Base-by-base conservation (phyloP, 2,113 vertebrate species). In the Eonycteris spelaea region DNA sequence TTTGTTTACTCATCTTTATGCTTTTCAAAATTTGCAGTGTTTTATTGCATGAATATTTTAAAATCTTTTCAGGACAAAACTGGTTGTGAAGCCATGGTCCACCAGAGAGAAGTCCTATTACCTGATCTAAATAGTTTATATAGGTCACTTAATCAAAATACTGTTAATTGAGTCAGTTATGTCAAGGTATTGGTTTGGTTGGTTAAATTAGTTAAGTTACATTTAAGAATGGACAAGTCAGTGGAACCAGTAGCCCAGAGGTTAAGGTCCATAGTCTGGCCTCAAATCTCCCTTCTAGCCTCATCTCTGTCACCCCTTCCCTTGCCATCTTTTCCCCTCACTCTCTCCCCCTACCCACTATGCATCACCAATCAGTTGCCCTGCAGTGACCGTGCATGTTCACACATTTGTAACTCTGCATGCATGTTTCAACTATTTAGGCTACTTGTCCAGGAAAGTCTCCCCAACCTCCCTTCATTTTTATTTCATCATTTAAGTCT, bases 11-110 rank as follows among this genome's bases (percentile, higher is more conserved):
- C 53, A 15, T 77, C 28, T 71, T 45, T 48, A 22, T 63, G 43
- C 61, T 82, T 86, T 80, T 90, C 59, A 87, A 22, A 78, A 35
- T 89, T 61, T 43, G 8, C 3, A 26, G 5, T 92, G n/a, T 82
- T 95, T 90, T 45, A 15, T 24, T 55, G 8, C 33, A 57, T 57
- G 28, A 67, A 11, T 91, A n/a, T 83, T 74, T n/a, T 57, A 68
- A 59, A 82, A 30, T 94, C 22, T 65, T 83, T 91, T 71, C 35
- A 83, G 30, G n/a, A 74, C 88, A 88, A 21, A 88, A 45, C 70
- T 35, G 38, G 28, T 78, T 88, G 3, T 53, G 26, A 88, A 85
- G 30, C 30, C 30, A 1, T 61, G 21, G 4, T 59, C n/a, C 33
- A 45, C 33, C 28, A 45, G 90, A 63, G 68, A 95, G 70, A 95